Evolutionary conservation across 2,888 invertebrate genomes (phyloP), one percentile per base, ranked within the genome.

Genomic region (Frankliniella intonsa): DNA sequence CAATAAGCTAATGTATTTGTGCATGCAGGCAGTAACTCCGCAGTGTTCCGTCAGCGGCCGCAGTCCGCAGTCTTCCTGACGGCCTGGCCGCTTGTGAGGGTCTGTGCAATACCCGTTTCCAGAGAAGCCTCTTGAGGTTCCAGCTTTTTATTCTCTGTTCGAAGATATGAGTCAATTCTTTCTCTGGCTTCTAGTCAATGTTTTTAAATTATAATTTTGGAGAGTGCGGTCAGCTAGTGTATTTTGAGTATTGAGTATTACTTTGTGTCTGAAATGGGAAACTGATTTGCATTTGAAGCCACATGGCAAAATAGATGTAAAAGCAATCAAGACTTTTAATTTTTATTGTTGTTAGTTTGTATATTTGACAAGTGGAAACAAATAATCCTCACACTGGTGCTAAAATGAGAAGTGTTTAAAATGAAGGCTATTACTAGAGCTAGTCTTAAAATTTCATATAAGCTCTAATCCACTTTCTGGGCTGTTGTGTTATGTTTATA

Each of bases 151-250:
- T 38, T 38, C 38, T 38, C 25, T 76, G 69, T 76, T 17, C 14
- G 62, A 76, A 55, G 69, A 76, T 76, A 25, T 76, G 69, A 76
- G 69, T 76, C 69, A 76, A 76, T 76, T 76, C 69, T 76, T 76
- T 22, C 69, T 76, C 69, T 76, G 69, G 69, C 69, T 76, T 76
- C 69, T 76, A 76, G 69, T 76, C 69, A 76, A 76, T 76, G 25
- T 76, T 12, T 76, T 25, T 25, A 10, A 25, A 76, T 12, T 76
- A 76, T 25, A 3, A 38, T 38, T 38, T 38, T 38, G 38, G 38
- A 38, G 2, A 38, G 38, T 38, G 69, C 69, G 22, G 69, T 69
- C 17, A 14, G 69, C 69, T 62, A 17, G 12, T 76, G 69, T 76
- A 76, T 76, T 76, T 76, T 69, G 11, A 12, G 22, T 76, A 25